Evolutionary conservation across 2,888 invertebrate genomes (phyloP), one percentile per base, ranked within the genome.

Genomic region (Muscina levida): DNA sequence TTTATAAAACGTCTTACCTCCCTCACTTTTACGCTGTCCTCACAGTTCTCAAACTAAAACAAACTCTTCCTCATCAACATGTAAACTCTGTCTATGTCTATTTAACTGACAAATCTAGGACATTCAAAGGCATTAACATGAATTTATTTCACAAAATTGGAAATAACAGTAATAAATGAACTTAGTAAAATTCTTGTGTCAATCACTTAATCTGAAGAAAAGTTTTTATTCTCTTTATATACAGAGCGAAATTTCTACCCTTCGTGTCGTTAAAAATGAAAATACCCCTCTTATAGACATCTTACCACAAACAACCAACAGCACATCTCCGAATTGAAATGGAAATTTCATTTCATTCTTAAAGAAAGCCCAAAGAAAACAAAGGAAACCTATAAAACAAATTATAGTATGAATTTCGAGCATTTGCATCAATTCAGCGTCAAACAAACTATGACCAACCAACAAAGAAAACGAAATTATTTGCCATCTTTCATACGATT

Each of bases 381-480:
- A 48, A 51, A 51, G 22, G 17, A 51, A 11, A 17, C 11, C 19
- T 22, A 26, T 11, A 22, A 53, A 11, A 22, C 6, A 10, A 44
- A 44, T 10, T 44, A n/a, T 11, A 22, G 56, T 24, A 56, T 26
- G 22, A 10, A 53, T 24, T 24, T 11, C 15, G 57, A 22, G 11
- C 22, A 24, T 26, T 56, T 37, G 19, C 59, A 39, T 17, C 37
- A 39, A 59, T 39, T 17, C 10, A 59, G 17, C 19, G 59, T 37
- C 17, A 39, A 39, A 17, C 39, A 17, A 39, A 19, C 17, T 2
- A 19, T 19, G 19, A 17, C 11, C 19, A 17, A 17, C 19, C 19
- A 19, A 51, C 17, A 10, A 22, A 56, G 59, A 73, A 73, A 59
- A 44, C 19, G 13, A 19, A 17, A 15, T 44, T 62, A 72, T 72